Conservation (phyloP, 2,113 vertebrate genomes). For the Benthochromis sp. region DNA sequence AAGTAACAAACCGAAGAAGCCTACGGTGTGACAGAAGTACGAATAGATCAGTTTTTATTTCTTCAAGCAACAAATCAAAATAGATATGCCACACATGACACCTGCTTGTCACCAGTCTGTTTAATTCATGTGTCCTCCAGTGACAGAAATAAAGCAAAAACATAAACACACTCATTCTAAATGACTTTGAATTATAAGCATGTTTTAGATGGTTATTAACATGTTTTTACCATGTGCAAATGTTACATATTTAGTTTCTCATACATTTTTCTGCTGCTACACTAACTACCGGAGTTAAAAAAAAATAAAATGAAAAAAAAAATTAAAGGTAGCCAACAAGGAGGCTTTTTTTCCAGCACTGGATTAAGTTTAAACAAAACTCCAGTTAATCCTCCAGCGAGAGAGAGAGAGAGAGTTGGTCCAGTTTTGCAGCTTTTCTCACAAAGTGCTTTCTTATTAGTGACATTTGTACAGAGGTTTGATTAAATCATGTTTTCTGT, state of each 20-base stretch:
- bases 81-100: neutral
- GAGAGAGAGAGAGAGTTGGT: neutral
- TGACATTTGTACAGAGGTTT: neutral
- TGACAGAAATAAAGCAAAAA: neutral
- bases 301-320: neutral
- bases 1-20: neutral
- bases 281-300: neutral
- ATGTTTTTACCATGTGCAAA: slow-evolving; percentile 57
- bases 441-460: slow-evolving; percentile 28
- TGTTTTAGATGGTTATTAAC: neutral
- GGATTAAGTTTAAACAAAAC: slow-evolving; percentile 7
- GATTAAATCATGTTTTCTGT: neutral
- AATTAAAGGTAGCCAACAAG: neutral
- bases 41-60: neutral
- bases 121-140: neutral
- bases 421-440: slow-evolving; percentile 26
- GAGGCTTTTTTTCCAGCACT: neutral
- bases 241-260: slow-evolving; percentile 20
- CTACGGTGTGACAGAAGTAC: neutral
- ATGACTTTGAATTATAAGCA: slow-evolving; percentile 22
- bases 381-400: slow-evolving; percentile 42
- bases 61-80: neutral
- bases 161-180: neutral
- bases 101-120: neutral
- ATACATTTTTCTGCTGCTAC: neutral